Evolutionary conservation across 2,888 invertebrate species (phyloP).

Genomic region (Melikaiella ostensackeni): DNA sequence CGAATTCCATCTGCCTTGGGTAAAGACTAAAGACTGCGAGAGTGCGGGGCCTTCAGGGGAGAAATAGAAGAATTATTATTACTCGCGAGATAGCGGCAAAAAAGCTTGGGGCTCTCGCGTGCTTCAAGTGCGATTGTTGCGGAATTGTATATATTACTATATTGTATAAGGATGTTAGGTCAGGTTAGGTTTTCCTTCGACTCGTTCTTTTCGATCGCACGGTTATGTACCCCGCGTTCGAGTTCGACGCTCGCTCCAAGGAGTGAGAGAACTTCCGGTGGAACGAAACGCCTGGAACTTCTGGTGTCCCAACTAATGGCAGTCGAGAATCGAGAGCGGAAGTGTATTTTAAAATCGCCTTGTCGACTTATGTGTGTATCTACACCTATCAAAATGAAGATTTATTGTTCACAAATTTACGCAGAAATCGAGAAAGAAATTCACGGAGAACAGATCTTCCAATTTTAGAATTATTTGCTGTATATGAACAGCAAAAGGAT

Average conservation of each 20-base stretch:
- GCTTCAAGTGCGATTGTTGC: conserved; percentile 36
- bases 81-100: conserved; percentile 36
- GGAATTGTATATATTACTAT: conserved; percentile 19
- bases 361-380: neutral
- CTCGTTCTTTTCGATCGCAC: conserved; percentile 47
- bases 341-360: conserved; percentile 49
- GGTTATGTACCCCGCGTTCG: conserved; percentile 42
- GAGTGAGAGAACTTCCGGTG: conserved; percentile 71
- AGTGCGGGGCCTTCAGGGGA: conserved; percentile 15
- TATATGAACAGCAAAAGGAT: too few species aligned
- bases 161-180: conserved; percentile 51
- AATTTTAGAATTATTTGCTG: too few species aligned
- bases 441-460: neutral
- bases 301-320: conserved; percentile 43
- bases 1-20: conserved; percentile 33
- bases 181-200: conserved; percentile 53
- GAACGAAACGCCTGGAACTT: conserved; percentile 49
- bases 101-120: conserved; percentile 36
- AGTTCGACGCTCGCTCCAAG: conserved; percentile 69
- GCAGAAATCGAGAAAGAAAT: conserved; percentile 40
- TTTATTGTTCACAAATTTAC: neutral
- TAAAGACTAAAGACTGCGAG: conserved; percentile 28
- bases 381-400: neutral
- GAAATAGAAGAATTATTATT: conserved; percentile 40
- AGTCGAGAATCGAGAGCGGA: conserved; percentile 65